Evolutionary conservation across 1,140 invertebrate species (phyloP), one percentile per base, ranked within the genome.

Genomic region (Microplitis demolitor): DNA sequence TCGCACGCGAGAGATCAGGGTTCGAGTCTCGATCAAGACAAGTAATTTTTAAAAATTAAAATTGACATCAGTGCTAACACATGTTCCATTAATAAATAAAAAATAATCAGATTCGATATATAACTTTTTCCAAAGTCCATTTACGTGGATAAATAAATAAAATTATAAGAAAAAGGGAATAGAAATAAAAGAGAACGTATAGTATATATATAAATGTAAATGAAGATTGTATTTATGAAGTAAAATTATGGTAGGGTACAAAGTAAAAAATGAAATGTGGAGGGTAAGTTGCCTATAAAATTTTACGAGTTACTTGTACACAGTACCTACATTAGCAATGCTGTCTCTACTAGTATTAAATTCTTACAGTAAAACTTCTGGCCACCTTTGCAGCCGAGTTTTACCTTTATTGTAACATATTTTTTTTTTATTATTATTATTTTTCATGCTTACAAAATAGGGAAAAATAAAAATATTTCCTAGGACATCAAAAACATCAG

Each of bases 321-420:
- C 69, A 80, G 78, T 77, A 83, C 77, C 78, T 84, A 82, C 82
- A 83, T 84, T 82, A 84, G 78, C 74, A 70, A 73, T 76, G 66
- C 74, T 73, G 69, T 73, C 74, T 78, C 53, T 72, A 60, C 66
- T 76, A 74, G 39, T 78, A 72, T 68, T 69, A 76, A n/a, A 14
- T 54, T 69, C 60, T 35, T 39, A 11, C 50, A 13, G 6, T 45
- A 39, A 61, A 69, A 35, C 37, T 61, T 45, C 45, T 69, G 45
- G 39, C 60, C n/a, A 62, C 31, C 11, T 33, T 45, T 53, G 45
- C 45, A 14, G 51, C 35, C 35, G n/a, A 11, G 66, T 69, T 61
- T 69, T 69, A 45, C 33, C 33, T 37, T 56, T 56, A 69, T 51
- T 60, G 14, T 60, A 60, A 33, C 58, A 60, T 33, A 33, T 33